Base-by-base conservation (phyloP, 2,888 invertebrate species). In the Exephanes ischioxanthus region DNA sequence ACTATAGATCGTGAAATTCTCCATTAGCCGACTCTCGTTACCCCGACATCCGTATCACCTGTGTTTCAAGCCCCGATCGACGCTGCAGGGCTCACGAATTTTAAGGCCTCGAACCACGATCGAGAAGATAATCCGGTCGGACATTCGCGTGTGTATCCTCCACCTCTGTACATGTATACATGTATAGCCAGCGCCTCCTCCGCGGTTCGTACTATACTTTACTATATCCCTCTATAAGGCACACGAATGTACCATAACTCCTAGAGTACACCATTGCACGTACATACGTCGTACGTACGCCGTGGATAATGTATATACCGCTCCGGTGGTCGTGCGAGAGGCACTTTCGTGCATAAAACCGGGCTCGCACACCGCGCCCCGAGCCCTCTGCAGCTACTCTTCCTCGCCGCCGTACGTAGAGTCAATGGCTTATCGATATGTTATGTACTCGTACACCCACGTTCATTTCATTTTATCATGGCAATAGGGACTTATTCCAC, bases 391-490 rank as follows among this genome's bases (percentile, higher is more conserved):
- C 71, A 76, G 71, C 71, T 48, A 55, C 76, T 26, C 55, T 81
- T 30, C 77, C 30, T 79, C 75, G 58, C 70, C 45, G 68, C 63
- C 61, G 22, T 61, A 51, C 78, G 75, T 81, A 85, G 70, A 78
- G 19, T 78, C 78, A 78, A 81, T 85, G 81, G 82, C 82, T 82
- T 82, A 85, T 85, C 85, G 85, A 82, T 81, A 81, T 37, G 63
- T 81, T 70, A 66, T 33, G 76, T 66, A 51, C 48, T 26, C 14
- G 11, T 51, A 72, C 73, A 75, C 78, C 78, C 75, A 82, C 85
- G 78, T 79, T 75, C 63, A 53, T 33, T 67, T 61, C 84, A 68
- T 78, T 81, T 78, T 79, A 82, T 73, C 45, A 53, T 75, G 37
- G 68, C 41, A 58, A 16, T 79, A 82, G 66, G 70, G 33, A 82